Percentiles rank a stretch among this genome's conserved stretches.
Conservation (phyloP, 2,888 invertebrate species). For the Alloplasta piceator region DNA sequence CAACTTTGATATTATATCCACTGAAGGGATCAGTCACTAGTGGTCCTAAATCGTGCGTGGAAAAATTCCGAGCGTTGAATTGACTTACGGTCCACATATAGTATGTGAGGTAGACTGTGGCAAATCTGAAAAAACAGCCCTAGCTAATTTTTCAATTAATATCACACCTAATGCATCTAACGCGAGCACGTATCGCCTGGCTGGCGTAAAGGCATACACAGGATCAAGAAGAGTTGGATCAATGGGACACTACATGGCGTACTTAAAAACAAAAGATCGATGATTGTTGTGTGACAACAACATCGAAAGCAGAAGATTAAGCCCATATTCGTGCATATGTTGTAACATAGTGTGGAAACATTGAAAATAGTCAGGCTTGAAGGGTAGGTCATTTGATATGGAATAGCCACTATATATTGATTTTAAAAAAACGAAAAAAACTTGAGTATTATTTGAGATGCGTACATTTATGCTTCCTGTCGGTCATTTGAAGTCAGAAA, state of each 20-base stretch:
- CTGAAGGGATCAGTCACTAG: not conserved
- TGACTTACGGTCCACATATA: not conserved
- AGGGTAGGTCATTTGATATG: no score
- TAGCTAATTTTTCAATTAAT: not conserved
- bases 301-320: no score
- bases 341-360: no score
- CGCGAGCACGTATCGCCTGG: not conserved
- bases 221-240: not conserved
- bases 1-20: no score
- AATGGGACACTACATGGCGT: not conserved
- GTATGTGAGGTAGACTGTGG: not conserved
- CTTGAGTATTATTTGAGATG: no score
- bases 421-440: no score
- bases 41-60: not conserved
- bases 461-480: no score
- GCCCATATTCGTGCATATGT: no score
- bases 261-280: not conserved
- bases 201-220: not conserved
- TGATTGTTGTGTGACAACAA: no score
- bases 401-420: no score
- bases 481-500: no score
- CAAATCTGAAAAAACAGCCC: not conserved
- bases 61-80: not conserved
- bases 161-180: not conserved
- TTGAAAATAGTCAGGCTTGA: no score